Evolutionary conservation across 1,140 invertebrate species (phyloP), one percentile per base, ranked within the genome.

Genomic region (Drosophila trapezifrons): DNA sequence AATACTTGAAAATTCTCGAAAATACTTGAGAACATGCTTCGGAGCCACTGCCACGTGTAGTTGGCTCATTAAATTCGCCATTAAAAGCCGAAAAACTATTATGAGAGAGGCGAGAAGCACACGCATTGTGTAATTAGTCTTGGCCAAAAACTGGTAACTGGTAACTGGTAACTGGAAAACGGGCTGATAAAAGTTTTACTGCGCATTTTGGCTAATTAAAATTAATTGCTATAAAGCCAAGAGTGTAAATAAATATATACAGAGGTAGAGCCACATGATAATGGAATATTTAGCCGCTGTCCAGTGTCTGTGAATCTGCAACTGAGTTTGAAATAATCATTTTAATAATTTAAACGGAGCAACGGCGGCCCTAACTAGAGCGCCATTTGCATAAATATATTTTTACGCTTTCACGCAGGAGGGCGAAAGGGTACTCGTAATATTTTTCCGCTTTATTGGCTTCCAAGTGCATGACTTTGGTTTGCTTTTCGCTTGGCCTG

Each of bases 361-460:
- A 32, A 9, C 9, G 9, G 40, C 20, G 27, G n/a, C 29, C 18
- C 27, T 37, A 43, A 29, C 29, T 32, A 38, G 20, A n/a, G n/a
- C 20, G 47, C 38, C 62, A 79, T 75, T 79, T 79, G 63, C 77
- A 80, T 79, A 69, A 49, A 40, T 37, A 58, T 18, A 55, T 22
- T 58, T 57, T 37, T 40, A 71, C 67, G 67, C 67, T 58, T 57
- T 37, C 35, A 71, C 67, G 67, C 67, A 58, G 32, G n/a, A 55
- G 52, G 52, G 29, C 29, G 12, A 22, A 10, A 38, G 47, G 2
- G 42, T 43, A 35, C 13, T 65, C 15, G 67, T 55, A 65, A 62
- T 82, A 82, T 71, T 66, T 63, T 85, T 86, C 65, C 75, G 72
- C 69, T 69, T 86, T 85, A 85, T 85, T 85, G 82, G 82, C 82